Base-by-base conservation (phyloP, 1,140 invertebrate genomes). In the Cydia pomonella region DNA sequence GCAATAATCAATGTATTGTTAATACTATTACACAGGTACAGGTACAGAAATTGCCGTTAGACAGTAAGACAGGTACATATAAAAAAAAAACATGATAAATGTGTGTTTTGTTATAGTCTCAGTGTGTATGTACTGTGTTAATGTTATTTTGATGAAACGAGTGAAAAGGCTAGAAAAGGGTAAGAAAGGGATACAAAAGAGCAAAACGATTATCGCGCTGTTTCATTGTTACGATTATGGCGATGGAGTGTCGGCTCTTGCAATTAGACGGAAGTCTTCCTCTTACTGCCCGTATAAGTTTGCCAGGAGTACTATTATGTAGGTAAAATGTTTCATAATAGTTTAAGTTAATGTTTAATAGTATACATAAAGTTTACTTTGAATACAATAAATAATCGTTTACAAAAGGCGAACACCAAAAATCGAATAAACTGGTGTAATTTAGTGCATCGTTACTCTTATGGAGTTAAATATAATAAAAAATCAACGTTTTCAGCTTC, bases 171-270 rank as follows among this genome's bases (percentile, higher is more conserved):
- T 18, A 18, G 47, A 50, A 50, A 50, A 50, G 29, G 29, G 33
- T 69, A 13, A 69, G 64, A 69, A 69, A 69, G 64, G n/a, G 33
- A 69, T 18, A 69, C 29, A 18, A 38, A 27, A 29, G 27, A 69
- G 27, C 29, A 18, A 69, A 33, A 69, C 29, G 33, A 69, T 69
- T 69, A 69, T 41, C 2, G 29, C 64, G 16, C 33, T 41, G 64
- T 69, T 69, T 38, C 64, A 69, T 41, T 69, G 64, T 69, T 69
- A 69, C 64, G 64, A 69, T 69, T 38, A 69, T 18, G 33, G 29
- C 64, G 64, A 69, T 69, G 64, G n/a, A 69, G 27, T 69, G 64
- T n/a, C 33, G 25, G 29, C 16, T 16, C 27, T n/a, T 18, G 29
- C 29, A 10, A 38, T n/a, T 69, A 69, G 5, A 18, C 3, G 64